A percentile compares a stretch with the other conserved stretches of the same genome.
These are phyloP conservation scores for Cydia strobilella DNA, from an alignment of 1,140 invertebrate genomes.

Conservation along the genomic window DNA sequence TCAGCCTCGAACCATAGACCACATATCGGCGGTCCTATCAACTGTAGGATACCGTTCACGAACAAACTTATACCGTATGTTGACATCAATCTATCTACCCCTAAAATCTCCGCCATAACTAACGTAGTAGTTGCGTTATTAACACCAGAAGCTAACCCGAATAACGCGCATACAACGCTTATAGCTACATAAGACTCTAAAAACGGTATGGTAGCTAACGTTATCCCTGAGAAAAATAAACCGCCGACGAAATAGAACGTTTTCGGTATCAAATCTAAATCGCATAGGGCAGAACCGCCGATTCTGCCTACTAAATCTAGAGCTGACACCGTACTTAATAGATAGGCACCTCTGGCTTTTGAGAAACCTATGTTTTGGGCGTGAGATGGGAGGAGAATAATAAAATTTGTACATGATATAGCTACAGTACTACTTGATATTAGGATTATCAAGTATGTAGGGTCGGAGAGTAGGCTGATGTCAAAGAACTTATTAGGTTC, in stretches of 20 bases:
- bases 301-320: constrained; percentile 90
- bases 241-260: constrained; percentile 90
- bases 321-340: constrained; percentile 89
- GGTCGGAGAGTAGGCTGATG: constrained; percentile 85
- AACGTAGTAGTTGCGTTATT: constrained; percentile 92
- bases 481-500: constrained; percentile 86
- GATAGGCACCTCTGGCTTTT: constrained; percentile 83
- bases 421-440: constrained; percentile 91
- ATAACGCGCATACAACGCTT: constrained; percentile 85
- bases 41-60: constrained; percentile 89
- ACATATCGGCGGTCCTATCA: constrained; percentile 89
- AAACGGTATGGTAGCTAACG: constrained; percentile 85
- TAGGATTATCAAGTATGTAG: constrained; percentile 89
- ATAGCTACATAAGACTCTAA: constrained; percentile 81
- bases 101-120: constrained; percentile 91
- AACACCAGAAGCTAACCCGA: constrained; percentile 89
- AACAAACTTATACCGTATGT: constrained; percentile 93
- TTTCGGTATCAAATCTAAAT: constrained; percentile 87
- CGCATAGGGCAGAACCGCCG: constrained; percentile 89
- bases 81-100: constrained; percentile 88
- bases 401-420: constrained; percentile 92
- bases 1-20: constrained; percentile 84
- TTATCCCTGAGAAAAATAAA: constrained; percentile 87
- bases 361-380: constrained; percentile 85
- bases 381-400: constrained; percentile 88